Evolutionary conservation across 1,140 invertebrate species (phyloP), one percentile per base, ranked within the genome.

Genomic region (Teleogryllus occipitalis): DNA sequence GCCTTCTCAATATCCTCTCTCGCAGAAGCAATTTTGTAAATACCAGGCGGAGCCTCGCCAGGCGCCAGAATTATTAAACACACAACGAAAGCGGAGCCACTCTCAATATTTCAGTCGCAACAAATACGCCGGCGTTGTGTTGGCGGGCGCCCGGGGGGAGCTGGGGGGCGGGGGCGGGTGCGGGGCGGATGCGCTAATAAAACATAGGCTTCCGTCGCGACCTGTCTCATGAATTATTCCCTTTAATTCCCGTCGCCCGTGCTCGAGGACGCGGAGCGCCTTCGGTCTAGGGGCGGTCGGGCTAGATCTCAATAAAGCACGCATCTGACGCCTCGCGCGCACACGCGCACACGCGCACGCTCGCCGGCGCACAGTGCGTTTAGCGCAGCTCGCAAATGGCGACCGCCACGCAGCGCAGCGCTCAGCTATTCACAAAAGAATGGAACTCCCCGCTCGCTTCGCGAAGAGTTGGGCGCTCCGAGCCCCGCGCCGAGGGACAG

Each of bases 1-100:
- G 10, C 54, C 54, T 65, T 65, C 27, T 39, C 54, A 65, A 65
- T 65, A 65, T 65, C 54, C 54, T 65, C 54, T 65, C 54, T 65
- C 54, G 54, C 54, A 65, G 54, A 65, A 65, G 54, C 54, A 65
- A 65, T 65, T 65, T 65, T 65, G 54, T 65, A 65, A 65, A 65
- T 65, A 65, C 54, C 54, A 65, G 18, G 54, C 54, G 18, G 54
- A 65, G 10, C 54, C 54, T 65, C 54, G 10, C 10, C 54, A 7
- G 54, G 54, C 54, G 54, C 54, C 18, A 2, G 54, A 65, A 65
- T 65, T 65, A 65, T 65, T 65, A 65, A 65, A 65, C 54, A 18
- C 54, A 18, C 54, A 65, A 65, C 54, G 54, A 65, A 65, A 65
- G 54, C 54, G 54, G 18, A 65, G 54, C 54, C 54, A 65, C 54